Conservation (phyloP, 2,888 invertebrate species). For the Drosophila helvetica region DNA sequence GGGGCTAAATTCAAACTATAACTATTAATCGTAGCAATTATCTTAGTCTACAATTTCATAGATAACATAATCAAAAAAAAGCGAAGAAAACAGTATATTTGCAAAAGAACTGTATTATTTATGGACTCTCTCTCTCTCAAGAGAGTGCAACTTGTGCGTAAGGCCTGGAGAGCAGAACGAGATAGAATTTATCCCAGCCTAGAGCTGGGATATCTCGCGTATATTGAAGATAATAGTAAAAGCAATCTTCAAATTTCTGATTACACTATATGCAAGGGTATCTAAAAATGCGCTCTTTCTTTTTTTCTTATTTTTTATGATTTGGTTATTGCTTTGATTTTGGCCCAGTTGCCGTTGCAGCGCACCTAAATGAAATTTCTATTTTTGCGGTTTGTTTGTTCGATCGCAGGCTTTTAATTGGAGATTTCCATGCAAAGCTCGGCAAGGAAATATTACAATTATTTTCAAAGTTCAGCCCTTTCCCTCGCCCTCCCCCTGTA, state of each 20-base stretch:
- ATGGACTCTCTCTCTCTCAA: not conserved
- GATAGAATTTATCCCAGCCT: not conserved
- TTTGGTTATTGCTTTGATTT: slow-evolving; percentile 16
- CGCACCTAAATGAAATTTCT: slow-evolving; percentile 56
- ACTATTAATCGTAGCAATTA: too few relatives aligned
- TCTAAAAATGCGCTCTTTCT: not conserved
- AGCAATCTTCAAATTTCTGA: too few relatives aligned
- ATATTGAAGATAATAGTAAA: too few relatives aligned
- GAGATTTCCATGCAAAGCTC: slow-evolving; percentile 41
- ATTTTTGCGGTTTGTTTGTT: slow-evolving; percentile 61
- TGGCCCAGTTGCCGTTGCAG: not conserved
- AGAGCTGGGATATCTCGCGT: too few relatives aligned
- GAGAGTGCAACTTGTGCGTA: not conserved
- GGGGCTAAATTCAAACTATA: too few relatives aligned
- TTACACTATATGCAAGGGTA: too few relatives aligned
- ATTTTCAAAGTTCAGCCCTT: slow-evolving; percentile 36
- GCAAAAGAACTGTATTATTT: not conserved
- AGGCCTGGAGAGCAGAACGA: not conserved
- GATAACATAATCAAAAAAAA: not conserved
- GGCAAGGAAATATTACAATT: slow-evolving; percentile 5
- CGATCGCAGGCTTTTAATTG: slow-evolving; percentile 51
- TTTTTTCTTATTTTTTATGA: not conserved
- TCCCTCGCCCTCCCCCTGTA: not conserved
- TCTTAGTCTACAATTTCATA: too few relatives aligned
- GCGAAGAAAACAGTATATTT: not conserved